Conservation (phyloP, 2,797 vertebrate genomes). For the Aphelocoma californica region DNA sequence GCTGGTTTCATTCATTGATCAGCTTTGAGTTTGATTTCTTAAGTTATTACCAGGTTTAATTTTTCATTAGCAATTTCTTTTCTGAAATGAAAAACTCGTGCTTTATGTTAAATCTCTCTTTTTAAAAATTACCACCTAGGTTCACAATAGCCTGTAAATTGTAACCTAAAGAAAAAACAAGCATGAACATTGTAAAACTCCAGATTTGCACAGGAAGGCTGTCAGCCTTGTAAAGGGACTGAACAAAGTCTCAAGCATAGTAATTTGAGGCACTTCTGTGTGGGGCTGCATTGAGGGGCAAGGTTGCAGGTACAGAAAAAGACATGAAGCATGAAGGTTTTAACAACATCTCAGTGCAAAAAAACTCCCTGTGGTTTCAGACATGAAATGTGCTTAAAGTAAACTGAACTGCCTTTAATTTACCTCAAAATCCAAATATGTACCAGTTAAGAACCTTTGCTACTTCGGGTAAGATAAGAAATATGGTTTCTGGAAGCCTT, state of each 20-base stretch:
- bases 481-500: rapidly evolving
- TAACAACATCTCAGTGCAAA: slow-evolving; percentile 24
- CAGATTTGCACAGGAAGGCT: neutral
- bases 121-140: neutral
- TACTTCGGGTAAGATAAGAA: neutral
- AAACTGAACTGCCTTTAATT: slow-evolving; percentile 43
- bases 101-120: neutral
- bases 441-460: slow-evolving; percentile 36
- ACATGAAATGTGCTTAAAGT: slow-evolving; percentile 49
- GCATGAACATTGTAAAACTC: neutral
- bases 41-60: neutral
- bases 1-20: neutral
- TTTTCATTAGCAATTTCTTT: neutral
- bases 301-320: neutral
- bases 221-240: neutral
- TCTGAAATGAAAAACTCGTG: neutral
- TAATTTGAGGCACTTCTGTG: neutral
- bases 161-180: neutral
- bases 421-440: slow-evolving; percentile 42
- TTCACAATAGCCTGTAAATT: neutral
- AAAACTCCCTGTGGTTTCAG: slow-evolving; percentile 16
- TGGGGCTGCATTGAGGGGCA: neutral
- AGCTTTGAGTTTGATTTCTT: neutral
- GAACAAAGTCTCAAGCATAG: neutral
- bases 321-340: slow-evolving; percentile 7